Evolutionary conservation across 2,113 vertebrate species (phyloP).

Genomic region (Geothlypis trichas): DNA sequence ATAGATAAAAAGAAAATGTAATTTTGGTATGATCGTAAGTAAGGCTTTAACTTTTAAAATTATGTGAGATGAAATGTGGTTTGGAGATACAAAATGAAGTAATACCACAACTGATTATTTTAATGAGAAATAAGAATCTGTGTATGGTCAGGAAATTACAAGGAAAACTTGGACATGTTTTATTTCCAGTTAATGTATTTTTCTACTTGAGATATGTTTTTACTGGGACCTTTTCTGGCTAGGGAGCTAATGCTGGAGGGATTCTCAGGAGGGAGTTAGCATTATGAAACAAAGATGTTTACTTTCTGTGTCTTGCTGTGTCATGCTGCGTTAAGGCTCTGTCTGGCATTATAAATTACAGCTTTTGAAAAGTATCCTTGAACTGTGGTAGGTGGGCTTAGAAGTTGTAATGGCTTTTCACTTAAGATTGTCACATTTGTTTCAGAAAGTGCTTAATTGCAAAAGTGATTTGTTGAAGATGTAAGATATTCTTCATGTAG

Average conservation of each 20-base stretch:
- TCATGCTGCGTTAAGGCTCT: slow-evolving; percentile 58
- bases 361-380: not conserved
- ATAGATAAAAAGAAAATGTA: not conserved
- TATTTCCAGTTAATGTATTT: not conserved
- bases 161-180: not conserved
- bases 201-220: not conserved
- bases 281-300: slow-evolving; percentile 48
- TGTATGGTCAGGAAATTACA: not conserved
- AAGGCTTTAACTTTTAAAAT: not conserved
- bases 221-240: not conserved
- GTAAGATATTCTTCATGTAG: not conserved
- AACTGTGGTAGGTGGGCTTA: not conserved
- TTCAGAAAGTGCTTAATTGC: not conserved
- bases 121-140: not conserved
- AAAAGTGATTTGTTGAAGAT: not conserved
- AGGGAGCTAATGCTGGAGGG: not conserved
- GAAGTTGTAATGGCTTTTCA: not conserved
- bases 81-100: not conserved
- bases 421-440: not conserved
- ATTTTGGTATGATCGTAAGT: not conserved
- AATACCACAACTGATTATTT: not conserved
- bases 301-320: slow-evolving; percentile 57
- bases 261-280: not conserved
- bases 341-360: not conserved
- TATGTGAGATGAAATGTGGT: not conserved